These are phyloP conservation scores for Corvus cornix DNA, from an alignment of 2,113 vertebrate species.

Conservation along the genomic window DNA sequence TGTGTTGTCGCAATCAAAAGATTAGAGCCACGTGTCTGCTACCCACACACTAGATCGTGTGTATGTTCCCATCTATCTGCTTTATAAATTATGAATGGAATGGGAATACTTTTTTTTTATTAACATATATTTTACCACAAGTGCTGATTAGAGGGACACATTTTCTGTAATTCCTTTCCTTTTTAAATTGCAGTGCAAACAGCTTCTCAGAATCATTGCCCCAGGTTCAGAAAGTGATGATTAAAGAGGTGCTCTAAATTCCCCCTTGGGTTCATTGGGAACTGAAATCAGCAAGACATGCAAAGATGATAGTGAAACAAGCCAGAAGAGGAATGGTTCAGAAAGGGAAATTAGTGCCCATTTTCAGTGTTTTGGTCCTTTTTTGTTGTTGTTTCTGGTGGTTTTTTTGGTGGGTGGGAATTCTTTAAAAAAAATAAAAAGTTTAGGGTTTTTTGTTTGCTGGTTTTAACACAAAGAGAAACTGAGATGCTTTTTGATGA, in stretches of 20 bases:
- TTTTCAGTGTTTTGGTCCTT: background rate
- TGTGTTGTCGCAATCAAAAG: background rate
- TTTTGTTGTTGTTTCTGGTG: background rate
- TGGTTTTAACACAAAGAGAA: background rate
- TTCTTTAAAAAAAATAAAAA: background rate
- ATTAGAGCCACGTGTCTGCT: background rate
- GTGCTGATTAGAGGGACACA: background rate
- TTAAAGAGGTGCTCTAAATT: slow-evolving; percentile 2
- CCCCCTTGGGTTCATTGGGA: background rate
- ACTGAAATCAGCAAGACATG: background rate
- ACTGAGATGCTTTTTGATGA: background rate
- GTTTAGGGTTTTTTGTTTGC: background rate
- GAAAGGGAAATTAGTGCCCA: background rate
- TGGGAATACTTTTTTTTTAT: slow-evolving; percentile 14
- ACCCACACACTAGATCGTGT: background rate
- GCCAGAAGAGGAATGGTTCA: background rate
- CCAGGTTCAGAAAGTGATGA: slow-evolving; percentile 4
- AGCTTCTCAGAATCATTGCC: slow-evolving; percentile 1
- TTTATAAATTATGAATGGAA: slow-evolving; percentile 44
- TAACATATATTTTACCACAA: slow-evolving; percentile 42
- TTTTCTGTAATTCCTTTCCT: slow-evolving; percentile 29
- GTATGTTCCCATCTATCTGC: background rate
- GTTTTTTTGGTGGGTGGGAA: accelerated
- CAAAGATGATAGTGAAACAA: background rate
- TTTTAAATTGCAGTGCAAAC: slow-evolving; percentile 14